Base-by-base conservation (phyloP, 2,888 invertebrate species). In the Aporophyla lueneburgensis region DNA sequence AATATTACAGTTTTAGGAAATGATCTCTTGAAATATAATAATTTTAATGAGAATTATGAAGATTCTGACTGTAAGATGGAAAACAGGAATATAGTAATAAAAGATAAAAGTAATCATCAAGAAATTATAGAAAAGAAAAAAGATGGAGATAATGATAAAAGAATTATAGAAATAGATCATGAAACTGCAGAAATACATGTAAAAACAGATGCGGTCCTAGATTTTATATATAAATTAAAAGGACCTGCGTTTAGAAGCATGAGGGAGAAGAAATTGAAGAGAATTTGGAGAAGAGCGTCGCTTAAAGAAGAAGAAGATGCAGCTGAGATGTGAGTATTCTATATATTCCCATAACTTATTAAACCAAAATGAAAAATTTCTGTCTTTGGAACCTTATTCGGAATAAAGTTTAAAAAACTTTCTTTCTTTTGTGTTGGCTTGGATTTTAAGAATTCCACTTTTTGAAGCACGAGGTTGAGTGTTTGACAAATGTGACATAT, bases 211-310 rank as follows among this genome's bases (percentile, higher is more conserved):
- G 69, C 66, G 9, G 76, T 76, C 0, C 9, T 82, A 12, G 73
- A 84, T 21, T 76, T 72, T 1, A 70, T 70, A 1, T 78, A 80
- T 33, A 78, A 70, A 24, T 61, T 80, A 27, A 80, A 67, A 62
- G 85, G 85, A 0, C 71, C 84, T 0, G 43, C 71, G 0, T 85
- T 80, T 54, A 63, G 61, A 24, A 85, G 85, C 53, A 24, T 85
- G 19, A 65, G 54, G 10, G 85, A 85, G 33, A 81, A 74, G 53
- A 83, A 71, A 56, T 12, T 78, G 24, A 85, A 76, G 27, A 84
- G 27, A 1, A 27, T 33, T 54, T 85, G 80, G 84, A 80, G 76
- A 56, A 76, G 84, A 71, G 19, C 21, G 0, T 85, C 85, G 1
- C 40, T 86, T 5, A 59, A 3, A 10, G 77, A 71, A 54, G 61